Evolutionary conservation across 2,888 invertebrate genomes (phyloP).

Genomic region (Microctonus hyperodae): DNA sequence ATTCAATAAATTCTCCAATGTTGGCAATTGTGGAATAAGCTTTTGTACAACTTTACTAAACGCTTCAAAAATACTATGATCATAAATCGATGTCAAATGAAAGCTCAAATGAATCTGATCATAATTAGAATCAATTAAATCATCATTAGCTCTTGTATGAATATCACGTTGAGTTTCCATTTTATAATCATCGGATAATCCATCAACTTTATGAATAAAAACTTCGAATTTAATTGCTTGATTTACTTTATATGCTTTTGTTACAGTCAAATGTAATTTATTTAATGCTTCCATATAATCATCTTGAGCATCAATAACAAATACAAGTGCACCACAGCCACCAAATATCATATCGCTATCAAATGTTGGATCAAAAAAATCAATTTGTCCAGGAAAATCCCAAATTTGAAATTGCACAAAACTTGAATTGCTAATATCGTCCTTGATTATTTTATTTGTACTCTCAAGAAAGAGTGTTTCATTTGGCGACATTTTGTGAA

Average conservation of each 20-base stretch:
- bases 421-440: slow-evolving; percentile 95
- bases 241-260: slow-evolving; percentile 95
- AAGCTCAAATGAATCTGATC: slow-evolving; percentile 92
- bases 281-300: slow-evolving; percentile 96
- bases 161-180: slow-evolving; percentile 99
- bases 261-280: slow-evolving; percentile 91
- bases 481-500: slow-evolving; percentile 99
- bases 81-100: slow-evolving; percentile 98
- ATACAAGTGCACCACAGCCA: slow-evolving; percentile 96
- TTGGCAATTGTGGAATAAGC: slow-evolving; percentile 95
- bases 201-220: slow-evolving; percentile 99
- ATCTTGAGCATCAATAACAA: slow-evolving; percentile 99
- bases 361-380: slow-evolving; percentile 95
- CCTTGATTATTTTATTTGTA: slow-evolving; percentile 97
- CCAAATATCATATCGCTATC: slow-evolving; percentile 97
- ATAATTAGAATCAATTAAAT: slow-evolving; percentile 84
- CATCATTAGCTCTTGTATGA: slow-evolving; percentile 95
- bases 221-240: slow-evolving; percentile 96
- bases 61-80: slow-evolving; percentile 99
- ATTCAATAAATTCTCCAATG: slow-evolving; percentile 95
- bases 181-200: slow-evolving; percentile 97
- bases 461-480: slow-evolving; percentile 98
- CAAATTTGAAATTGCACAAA: slow-evolving; percentile 99
- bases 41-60: slow-evolving; percentile 99
- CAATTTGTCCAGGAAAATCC: slow-evolving; percentile 99